phyloP scores from a whole-genome alignment of 2,888 invertebrate genomes.

The Cylloceria caligata region DNA sequence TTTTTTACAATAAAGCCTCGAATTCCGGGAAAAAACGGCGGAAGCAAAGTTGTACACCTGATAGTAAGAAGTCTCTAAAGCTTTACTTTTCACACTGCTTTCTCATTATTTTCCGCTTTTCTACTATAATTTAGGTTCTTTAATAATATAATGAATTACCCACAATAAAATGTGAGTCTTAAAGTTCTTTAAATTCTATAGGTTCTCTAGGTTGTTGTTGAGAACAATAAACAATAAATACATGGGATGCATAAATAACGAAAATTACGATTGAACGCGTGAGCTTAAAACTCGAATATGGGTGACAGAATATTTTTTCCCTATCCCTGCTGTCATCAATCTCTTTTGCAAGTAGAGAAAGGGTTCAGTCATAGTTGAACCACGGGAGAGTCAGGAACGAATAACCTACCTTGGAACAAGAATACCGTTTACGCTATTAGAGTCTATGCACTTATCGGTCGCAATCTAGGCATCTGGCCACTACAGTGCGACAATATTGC shows the following conservation, averaged over 20 bases:
- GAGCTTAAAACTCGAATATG: not conserved
- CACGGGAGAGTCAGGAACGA: conserved; percentile 22
- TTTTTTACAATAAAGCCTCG: too few relatives aligned
- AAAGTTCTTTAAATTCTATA: too few relatives aligned
- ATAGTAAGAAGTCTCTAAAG: too few relatives aligned
- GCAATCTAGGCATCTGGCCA: conserved; percentile 61
- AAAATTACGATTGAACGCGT: not conserved
- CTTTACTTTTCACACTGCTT: too few relatives aligned
- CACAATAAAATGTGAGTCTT: too few relatives aligned
- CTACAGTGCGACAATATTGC: conserved; percentile 17
- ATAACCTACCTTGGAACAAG: conserved; percentile 44
- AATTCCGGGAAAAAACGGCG: too few relatives aligned
- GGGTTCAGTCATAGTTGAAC: conserved; percentile 24
- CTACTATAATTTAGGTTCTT: too few relatives aligned
- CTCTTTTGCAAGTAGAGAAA: not conserved
- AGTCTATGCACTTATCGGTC: conserved; percentile 26
- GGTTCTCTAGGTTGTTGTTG: too few relatives aligned
- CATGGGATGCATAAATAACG: conserved; percentile 14
- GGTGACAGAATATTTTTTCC: not conserved
- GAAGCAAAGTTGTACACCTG: too few relatives aligned
- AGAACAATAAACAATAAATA: too few relatives aligned
- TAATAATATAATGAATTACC: too few relatives aligned
- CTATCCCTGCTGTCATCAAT: not conserved
- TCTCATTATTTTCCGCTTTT: too few relatives aligned
- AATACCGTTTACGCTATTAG: conserved; percentile 60